Percentiles rank a stretch among this genome's conserved stretches.
phyloP scores from a whole-genome alignment of 2,113 vertebrate species.

The Clarias batrachus region DNA sequence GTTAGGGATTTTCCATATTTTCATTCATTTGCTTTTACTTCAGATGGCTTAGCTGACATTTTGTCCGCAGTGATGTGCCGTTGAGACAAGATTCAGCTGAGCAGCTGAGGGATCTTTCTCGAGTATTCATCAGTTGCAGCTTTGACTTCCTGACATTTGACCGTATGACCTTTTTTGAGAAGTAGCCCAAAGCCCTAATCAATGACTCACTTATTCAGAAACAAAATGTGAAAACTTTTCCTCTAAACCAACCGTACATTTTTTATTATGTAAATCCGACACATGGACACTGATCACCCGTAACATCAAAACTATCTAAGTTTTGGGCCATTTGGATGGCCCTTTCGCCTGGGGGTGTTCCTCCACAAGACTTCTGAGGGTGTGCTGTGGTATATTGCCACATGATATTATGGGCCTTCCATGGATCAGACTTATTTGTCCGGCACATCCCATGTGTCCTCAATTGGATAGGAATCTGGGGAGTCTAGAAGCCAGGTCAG shows the following conservation, averaged over 20 bases:
- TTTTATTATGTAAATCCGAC: not conserved
- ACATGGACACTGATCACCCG: not conserved
- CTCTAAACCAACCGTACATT: not conserved
- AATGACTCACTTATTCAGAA: not conserved
- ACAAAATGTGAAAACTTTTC: not conserved
- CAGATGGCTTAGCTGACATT: not conserved
- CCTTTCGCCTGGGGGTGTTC: no score
- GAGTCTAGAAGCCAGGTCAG: no score
- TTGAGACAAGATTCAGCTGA: not conserved
- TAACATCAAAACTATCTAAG: no score
- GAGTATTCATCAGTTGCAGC: not conserved
- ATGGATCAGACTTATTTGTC: no score
- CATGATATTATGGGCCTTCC: no score
- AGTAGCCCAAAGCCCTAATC: not conserved
- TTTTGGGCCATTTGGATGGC: no score
- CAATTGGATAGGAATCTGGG: no score
- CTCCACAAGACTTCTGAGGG: no score
- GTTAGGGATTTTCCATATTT: not conserved
- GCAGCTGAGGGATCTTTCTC: not conserved
- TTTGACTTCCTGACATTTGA: not conserved
- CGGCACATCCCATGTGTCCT: no score
- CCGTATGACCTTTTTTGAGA: not conserved
- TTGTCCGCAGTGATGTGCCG: not conserved
- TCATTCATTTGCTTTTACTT: constrained; percentile 5
- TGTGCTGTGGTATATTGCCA: no score